phyloP scores from a whole-genome alignment of 1,140 invertebrate genomes.

The Anthonomus grandis region DNA sequence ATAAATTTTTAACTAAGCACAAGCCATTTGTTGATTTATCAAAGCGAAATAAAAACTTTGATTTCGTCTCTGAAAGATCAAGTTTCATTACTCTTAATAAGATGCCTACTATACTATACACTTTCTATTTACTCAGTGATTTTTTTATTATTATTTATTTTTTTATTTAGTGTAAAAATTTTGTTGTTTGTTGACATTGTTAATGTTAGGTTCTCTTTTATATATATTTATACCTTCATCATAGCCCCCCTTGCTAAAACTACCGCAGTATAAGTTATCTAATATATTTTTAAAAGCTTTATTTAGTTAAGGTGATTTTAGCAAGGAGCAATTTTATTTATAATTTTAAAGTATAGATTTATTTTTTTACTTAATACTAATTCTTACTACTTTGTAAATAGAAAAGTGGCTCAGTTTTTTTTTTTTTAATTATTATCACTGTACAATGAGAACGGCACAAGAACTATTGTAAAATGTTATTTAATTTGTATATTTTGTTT shows the following conservation, averaged over 20 bases:
- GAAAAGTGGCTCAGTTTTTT: conserved; percentile 28
- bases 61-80: no score
- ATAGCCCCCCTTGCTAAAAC: conserved; percentile 15
- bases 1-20: no score
- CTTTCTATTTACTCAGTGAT: conserved; percentile 28
- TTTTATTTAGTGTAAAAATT: conserved; percentile 24
- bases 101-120: no score
- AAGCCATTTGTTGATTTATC: conserved; percentile 43
- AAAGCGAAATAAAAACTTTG: conserved; percentile 9
- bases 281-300: conserved; percentile 20
- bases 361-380: conserved; percentile 29
- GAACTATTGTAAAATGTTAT: conserved; percentile 34
- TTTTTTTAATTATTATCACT: conserved; percentile 29
- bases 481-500: conserved; percentile 43
- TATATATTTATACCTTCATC: no score
- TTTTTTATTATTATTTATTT: conserved; percentile 30
- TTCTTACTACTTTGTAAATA: conserved; percentile 27
- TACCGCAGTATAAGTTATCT: conserved; percentile 13
- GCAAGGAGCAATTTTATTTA: conserved; percentile 11
- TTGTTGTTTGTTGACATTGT: conserved; percentile 30
- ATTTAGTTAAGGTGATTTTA: conserved; percentile 18
- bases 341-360: conserved; percentile 20
- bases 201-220: conserved; percentile 22
- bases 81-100: no score
- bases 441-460: conserved; percentile 36